phyloP scores from a whole-genome alignment of 2,888 invertebrate genomes.

The Lottia gigantea region DNA sequence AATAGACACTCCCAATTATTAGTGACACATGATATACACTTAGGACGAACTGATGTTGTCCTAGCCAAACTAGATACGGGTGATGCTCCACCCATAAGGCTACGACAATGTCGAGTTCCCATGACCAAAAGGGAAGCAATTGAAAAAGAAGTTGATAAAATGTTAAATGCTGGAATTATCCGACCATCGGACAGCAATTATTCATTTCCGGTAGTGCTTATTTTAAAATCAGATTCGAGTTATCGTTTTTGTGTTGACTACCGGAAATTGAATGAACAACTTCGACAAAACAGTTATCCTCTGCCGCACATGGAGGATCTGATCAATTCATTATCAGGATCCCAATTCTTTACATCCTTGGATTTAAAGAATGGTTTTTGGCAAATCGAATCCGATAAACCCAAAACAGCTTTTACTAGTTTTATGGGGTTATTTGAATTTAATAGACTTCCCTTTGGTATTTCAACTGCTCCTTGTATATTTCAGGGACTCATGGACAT shows the following conservation, averaged over 20 bases:
- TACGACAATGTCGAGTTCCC: conserved; percentile 12
- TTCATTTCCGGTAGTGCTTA: conserved; percentile 13
- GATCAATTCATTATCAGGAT: not conserved
- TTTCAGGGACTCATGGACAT: conserved; percentile 17
- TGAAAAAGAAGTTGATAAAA: not conserved
- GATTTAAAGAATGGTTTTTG: conserved; percentile 14
- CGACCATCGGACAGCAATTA: conserved; percentile 9
- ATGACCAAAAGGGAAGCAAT: not conserved
- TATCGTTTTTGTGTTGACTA: conserved; percentile 2
- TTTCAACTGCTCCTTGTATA: conserved; percentile 1
- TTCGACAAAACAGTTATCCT: conserved; percentile 2
- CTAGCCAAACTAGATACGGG: conserved; percentile 10
- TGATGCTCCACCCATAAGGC: conserved; percentile 9
- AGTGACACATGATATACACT: not conserved
- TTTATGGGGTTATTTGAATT: conserved; percentile 9
- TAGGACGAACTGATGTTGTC: not conserved
- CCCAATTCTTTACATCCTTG: not conserved
- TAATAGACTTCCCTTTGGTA: conserved; percentile 13
- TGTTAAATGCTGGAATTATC: not conserved
- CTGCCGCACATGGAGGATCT: conserved; percentile 14
- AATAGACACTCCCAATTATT: not conserved
- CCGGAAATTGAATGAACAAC: not conserved
- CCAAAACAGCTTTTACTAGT: conserved; percentile 16
- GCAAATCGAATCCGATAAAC: conserved; percentile 16
- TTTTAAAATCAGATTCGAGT: not conserved